phyloP scores from a whole-genome alignment of 92 coral and sea anemone species.

The Scolanthus callimorphus region DNA sequence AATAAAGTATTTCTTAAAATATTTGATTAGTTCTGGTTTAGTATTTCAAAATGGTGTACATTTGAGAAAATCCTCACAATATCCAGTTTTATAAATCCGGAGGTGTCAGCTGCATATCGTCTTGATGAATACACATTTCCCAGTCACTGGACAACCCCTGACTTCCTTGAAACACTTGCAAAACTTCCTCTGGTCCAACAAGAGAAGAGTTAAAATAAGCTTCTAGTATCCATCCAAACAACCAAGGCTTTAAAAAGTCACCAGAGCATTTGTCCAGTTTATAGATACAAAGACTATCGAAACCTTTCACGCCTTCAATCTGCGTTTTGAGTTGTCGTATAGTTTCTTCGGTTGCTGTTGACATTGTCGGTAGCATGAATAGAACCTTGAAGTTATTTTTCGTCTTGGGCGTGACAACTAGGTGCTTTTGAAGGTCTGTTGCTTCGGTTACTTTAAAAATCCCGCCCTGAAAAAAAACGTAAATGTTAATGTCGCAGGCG shows the following conservation, averaged over 20 bases:
- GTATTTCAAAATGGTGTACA: no score
- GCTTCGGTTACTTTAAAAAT: conserved; percentile 49
- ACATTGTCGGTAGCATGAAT: conserved; percentile 57
- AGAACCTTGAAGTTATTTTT: conserved; percentile 60
- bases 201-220: conserved; percentile 45
- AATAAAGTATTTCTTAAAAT: no score
- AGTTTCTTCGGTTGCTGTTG: conserved; percentile 26
- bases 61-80: no score
- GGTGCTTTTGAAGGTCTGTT: conserved; percentile 41
- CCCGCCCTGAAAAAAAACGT: conserved; percentile 55
- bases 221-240: conserved; percentile 79
- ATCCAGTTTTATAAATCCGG: not conserved
- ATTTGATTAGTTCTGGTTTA: no score
- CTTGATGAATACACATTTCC: conserved; percentile 66
- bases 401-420: conserved; percentile 14
- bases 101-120: conserved; percentile 64
- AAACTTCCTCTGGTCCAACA: conserved; percentile 24
- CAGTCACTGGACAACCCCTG: conserved; percentile 41
- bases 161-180: conserved; percentile 46
- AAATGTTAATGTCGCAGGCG: no score
- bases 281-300: conserved; percentile 61
- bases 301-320: conserved; percentile 46
- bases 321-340: conserved; percentile 37
- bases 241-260: conserved; percentile 37
- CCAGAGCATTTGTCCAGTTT: conserved; percentile 65